Conservation (phyloP, 35 echinoderm and acorn worm species). For the Nesometra sesokonis region DNA sequence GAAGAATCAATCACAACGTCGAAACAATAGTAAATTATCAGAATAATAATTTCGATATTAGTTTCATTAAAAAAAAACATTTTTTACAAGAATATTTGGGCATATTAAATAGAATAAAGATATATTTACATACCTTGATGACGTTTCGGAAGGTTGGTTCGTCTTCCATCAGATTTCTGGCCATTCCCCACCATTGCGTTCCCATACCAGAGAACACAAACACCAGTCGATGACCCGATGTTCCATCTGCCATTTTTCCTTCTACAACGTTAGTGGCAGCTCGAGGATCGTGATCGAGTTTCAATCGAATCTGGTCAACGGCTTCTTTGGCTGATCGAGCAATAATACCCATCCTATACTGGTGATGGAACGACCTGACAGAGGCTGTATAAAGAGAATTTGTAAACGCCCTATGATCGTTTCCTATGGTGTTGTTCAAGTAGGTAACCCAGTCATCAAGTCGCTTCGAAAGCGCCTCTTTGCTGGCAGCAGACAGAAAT, state of each 20-base stretch:
- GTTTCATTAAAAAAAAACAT: no score
- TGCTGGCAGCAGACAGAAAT: conserved; percentile 70
- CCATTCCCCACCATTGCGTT: conserved; percentile 98
- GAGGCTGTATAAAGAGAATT: conserved; percentile 72
- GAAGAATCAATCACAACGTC: no score
- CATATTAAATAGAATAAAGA: no score
- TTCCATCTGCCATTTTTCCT: conserved; percentile 61
- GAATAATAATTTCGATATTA: no score
- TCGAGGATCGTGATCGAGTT: conserved; percentile 71
- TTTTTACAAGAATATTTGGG: no score
- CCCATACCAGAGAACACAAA: conserved; percentile 98
- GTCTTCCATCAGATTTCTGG: conserved; percentile 74
- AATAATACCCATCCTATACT: conserved; percentile 67
- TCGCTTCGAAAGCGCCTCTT: conserved; percentile 56
- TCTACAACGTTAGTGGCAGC: conserved; percentile 80
- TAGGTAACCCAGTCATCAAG: conserved; percentile 70
- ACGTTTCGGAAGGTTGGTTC: conserved; percentile 65
- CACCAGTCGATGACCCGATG: conserved; percentile 50
- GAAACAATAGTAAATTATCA: no score
- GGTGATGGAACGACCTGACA: conserved; percentile 56
- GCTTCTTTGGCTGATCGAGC: conserved; percentile 66
- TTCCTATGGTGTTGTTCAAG: conserved; percentile 57
- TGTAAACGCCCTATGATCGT: conserved; percentile 50
- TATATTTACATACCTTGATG: conserved; percentile 90
- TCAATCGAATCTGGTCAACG: conserved; percentile 60